Conservation (phyloP, 2,113 vertebrate genomes). For the Morone chrysops region DNA sequence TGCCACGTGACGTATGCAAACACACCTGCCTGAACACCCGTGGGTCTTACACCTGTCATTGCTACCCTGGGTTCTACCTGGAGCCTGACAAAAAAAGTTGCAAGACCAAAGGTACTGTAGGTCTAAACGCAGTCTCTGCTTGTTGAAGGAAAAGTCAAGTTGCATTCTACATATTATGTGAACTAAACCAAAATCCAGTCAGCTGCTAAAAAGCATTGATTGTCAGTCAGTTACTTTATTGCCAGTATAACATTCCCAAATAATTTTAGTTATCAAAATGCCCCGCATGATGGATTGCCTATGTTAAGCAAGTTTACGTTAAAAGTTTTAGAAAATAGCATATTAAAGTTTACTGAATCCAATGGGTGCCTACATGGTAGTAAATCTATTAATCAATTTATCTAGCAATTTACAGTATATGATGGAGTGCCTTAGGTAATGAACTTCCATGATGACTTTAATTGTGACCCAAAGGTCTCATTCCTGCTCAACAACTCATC, state of each 20-base stretch:
- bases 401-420: no score
- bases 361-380: background rate
- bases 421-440: background rate
- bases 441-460: background rate
- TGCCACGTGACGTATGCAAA: constrained; percentile 80
- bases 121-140: background rate
- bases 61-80: constrained; percentile 87
- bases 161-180: background rate
- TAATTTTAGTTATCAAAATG: background rate
- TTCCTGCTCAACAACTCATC: background rate
- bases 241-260: background rate
- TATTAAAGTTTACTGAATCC: background rate
- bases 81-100: constrained; percentile 87
- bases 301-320: background rate
- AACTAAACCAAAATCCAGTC: background rate
- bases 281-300: no score
- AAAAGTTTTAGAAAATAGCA: background rate
- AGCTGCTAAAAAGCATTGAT: no score
- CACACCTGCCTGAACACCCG: constrained; percentile 88
- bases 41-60: constrained; percentile 88
- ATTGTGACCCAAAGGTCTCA: background rate
- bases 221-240: background rate
- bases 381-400: no score
- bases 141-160: no score
- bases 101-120: constrained; percentile 86